Base-by-base conservation (phyloP, 2,797 vertebrate species). In the Anguilla pacifica region DNA sequence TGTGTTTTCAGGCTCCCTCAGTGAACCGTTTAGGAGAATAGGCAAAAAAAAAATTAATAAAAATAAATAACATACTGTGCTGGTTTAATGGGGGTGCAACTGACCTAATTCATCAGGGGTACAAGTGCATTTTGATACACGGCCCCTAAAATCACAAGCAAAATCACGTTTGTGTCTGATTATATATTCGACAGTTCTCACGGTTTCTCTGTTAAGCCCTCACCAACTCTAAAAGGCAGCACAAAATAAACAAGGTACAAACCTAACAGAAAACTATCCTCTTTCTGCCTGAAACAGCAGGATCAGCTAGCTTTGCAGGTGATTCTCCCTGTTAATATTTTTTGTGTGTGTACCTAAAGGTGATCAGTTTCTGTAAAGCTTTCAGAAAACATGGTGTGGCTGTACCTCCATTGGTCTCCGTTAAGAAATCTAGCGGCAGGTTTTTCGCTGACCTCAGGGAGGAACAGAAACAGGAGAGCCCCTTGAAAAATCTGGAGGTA, bases 51-150 rank as follows among this genome's bases (percentile, higher is more conserved):
- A 17, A 15, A 53, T 10, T 61, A 59, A 28, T 35, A 22, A 53
- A 87, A 70, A 46, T 57, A 84, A 55, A 84, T 28, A 61, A 59
- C 6, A 74, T 19, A 77, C 72, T 55, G 15, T 67, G n/a, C 79
- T 51, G 85, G 86, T 79, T 84, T 82, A 89, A 89, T 77, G 57
- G 67, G 67, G 79, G 79, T 86, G 88, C 88, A 88, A 86, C 88
- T 84, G 46, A 74, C 57, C 72, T n/a, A 72, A 77, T 22, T 77
- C 31, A 43, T n/a, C 10, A 17, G 39, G 74, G 74, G 35, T 5
- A 19, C 25, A 28, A 72, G 28, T 28, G 70, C 31, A 43, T 2
- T 43, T 77, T 35, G 6, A 15, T 43, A 77, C 19, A 35, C 13
- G 0, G 43, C 15, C 79, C 19, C 46, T n/a, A 13, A 82, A 51